phyloP scores from a whole-genome alignment of 2,797 vertebrate genomes.

The Cirrhinus molitorella region DNA sequence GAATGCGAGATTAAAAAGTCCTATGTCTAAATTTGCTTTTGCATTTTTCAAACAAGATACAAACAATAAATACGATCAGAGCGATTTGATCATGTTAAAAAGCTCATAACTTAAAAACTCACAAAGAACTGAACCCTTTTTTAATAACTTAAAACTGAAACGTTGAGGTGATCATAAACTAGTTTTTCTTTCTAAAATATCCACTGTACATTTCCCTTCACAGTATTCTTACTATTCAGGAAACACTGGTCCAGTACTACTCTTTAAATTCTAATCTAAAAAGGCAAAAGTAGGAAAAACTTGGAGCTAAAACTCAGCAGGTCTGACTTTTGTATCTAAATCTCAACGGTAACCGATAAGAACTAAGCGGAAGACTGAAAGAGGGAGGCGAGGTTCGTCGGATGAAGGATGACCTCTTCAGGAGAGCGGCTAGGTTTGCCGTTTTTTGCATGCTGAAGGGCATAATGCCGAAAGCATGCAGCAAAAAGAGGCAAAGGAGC shows the following conservation, averaged over 20 bases:
- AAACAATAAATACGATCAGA: constrained; percentile 60
- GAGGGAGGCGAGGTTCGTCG: constrained; percentile 45
- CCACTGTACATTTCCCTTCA: constrained; percentile 33
- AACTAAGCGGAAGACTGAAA: constrained; percentile 66
- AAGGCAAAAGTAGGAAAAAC: constrained; percentile 35
- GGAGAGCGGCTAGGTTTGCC: constrained; percentile 44
- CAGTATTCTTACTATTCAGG: constrained; percentile 36
- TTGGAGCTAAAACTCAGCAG: constrained; percentile 53
- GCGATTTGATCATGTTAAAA: constrained; percentile 55
- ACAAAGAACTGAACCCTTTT: constrained; percentile 35
- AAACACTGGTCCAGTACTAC: constrained; percentile 45
- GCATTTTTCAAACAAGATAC: constrained; percentile 50
- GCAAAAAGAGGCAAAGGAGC: constrained; percentile 55
- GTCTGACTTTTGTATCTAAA: constrained; percentile 59
- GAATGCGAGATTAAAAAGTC: constrained; percentile 47
- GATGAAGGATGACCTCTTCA: constrained; percentile 52
- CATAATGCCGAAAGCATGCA: constrained; percentile 59
- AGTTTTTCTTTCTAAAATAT: constrained; percentile 40
- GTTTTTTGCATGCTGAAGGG: constrained; percentile 43
- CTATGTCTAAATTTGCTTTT: constrained; percentile 41
- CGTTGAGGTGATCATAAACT: constrained; percentile 52
- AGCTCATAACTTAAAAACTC: constrained; percentile 58
- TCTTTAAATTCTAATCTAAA: constrained; percentile 8
- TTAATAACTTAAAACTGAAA: constrained; percentile 64
- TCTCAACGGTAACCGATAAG: constrained; percentile 51